These are phyloP conservation scores for Plotosus lineatus DNA, from an alignment of 2,113 vertebrate species.

Conservation along the genomic window DNA sequence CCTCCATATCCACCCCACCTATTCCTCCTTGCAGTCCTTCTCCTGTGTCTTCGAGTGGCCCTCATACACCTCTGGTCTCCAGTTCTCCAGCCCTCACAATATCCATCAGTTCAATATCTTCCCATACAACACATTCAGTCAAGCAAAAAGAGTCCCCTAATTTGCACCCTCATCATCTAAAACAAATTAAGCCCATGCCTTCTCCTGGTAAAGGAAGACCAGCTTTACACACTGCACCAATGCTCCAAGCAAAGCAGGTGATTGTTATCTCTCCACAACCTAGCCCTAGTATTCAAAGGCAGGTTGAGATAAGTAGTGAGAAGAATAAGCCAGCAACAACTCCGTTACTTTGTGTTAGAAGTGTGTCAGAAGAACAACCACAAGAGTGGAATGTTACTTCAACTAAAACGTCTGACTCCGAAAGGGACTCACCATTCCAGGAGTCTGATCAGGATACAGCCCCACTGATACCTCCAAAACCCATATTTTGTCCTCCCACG, in stretches of 20 bases:
- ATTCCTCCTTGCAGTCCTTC: conserved; percentile 65
- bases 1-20: conserved; percentile 65
- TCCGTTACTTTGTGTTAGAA: conserved; percentile 60
- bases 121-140: conserved; percentile 59
- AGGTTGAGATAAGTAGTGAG: conserved; percentile 51
- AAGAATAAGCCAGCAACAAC: conserved; percentile 55
- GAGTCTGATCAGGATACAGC: conserved; percentile 71
- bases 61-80: conserved; percentile 67
- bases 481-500: conserved; percentile 75
- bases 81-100: conserved; percentile 64
- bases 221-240: conserved; percentile 28
- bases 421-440: conserved; percentile 72
- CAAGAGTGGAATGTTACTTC: conserved; percentile 52
- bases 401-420: conserved; percentile 68
- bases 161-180: conserved; percentile 59
- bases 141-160: conserved; percentile 61
- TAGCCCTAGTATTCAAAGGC: conserved; percentile 53
- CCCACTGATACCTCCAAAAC: conserved; percentile 71
- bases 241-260: conserved; percentile 38
- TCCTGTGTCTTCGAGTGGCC: conserved; percentile 61
- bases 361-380: conserved; percentile 63
- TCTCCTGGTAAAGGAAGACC: conserved; percentile 62
- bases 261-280: conserved; percentile 53
- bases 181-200: conserved; percentile 59
- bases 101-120: conserved; percentile 59